A percentile compares a stretch with the other conserved stretches of the same genome.
Evolutionary conservation across 2,113 vertebrate genomes (phyloP).

Genomic region (Hoplias malabaricus): DNA sequence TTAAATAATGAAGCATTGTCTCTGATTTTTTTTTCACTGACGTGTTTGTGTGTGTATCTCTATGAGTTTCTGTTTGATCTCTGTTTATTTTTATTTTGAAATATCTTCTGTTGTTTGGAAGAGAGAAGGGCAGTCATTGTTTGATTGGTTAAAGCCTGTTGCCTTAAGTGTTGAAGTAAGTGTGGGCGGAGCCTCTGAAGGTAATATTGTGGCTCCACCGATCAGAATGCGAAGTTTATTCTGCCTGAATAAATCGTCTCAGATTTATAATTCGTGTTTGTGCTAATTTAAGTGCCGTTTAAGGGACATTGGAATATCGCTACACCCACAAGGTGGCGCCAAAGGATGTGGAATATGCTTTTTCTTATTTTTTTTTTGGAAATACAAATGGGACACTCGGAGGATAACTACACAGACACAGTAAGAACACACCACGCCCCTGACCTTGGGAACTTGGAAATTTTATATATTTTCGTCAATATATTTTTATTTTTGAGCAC

Average conservation of each 20-base stretch:
- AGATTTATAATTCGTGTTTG: neutral
- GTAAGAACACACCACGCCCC: no score
- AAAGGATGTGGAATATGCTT: neutral
- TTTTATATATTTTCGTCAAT: no score
- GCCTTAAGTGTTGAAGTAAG: conserved; percentile 21
- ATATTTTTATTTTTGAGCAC: no score
- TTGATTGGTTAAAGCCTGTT: conserved; percentile 3
- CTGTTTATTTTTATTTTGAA: neutral
- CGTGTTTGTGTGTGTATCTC: neutral
- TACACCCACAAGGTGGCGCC: neutral
- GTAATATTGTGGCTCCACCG: neutral
- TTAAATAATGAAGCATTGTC: no score
- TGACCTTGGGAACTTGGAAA: no score
- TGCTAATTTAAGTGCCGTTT: neutral
- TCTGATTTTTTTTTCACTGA: no score
- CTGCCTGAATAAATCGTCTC: conserved; percentile 34
- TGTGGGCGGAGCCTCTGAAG: conserved; percentile 39
- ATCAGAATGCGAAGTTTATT: conserved; percentile 48
- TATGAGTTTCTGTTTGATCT: neutral
- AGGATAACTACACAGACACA: no score
- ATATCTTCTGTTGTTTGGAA: neutral
- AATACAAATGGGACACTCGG: no score
- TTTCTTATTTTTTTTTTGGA: no score
- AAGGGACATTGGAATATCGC: neutral
- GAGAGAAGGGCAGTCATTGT: neutral